Base-by-base conservation (phyloP, 2,888 invertebrate species). In the Ischnura elegans region DNA sequence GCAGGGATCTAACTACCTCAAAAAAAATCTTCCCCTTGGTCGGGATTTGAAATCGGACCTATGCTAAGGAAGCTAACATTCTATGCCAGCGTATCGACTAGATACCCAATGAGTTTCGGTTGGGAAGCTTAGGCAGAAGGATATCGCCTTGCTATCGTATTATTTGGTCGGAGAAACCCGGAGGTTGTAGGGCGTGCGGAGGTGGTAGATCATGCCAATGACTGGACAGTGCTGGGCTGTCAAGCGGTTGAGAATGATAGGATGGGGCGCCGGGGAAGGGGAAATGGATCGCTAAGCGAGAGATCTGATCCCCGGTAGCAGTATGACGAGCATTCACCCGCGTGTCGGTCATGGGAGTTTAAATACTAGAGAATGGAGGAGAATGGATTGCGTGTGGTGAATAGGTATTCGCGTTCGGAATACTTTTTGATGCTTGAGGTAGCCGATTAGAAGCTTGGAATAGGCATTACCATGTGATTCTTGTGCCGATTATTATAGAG, bases 281-380 rank as follows among this genome's bases (percentile, higher is more conserved):
- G 36, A 76, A 76, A 61, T 61, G 25, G 76, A 76, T 76, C 36
- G 76, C 0, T 13, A 76, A 16, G 76, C 13, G 76, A 36, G 76
- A 76, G 29, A 36, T 10, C 13, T 76, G 76, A 76, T 76, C 76
- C 25, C 36, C 29, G 29, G 25, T 76, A 36, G 36, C 36, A 36
- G 36, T 13, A 13, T 36, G 10, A 36, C 2, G 29, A 10, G 76
- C 29, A 36, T 29, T 76, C 61, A 61, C 25, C n/a, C n/a, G 61
- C n/a, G n/a, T n/a, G 61, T n/a, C 61, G 61, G 61, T 61, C 61
- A 61, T n/a, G 61, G 61, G 6, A 61, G 61, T 61, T n/a, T 61
- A 61, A n/a, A 25, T 51, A 2, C n/a, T n/a, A 25, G n/a, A 61
- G 61, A 13, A 61, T 8, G 5, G 25, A 61, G n/a, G 25, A n/a